Base-by-base conservation (phyloP, 2,113 vertebrate species). In the Tamias sibiricus region DNA sequence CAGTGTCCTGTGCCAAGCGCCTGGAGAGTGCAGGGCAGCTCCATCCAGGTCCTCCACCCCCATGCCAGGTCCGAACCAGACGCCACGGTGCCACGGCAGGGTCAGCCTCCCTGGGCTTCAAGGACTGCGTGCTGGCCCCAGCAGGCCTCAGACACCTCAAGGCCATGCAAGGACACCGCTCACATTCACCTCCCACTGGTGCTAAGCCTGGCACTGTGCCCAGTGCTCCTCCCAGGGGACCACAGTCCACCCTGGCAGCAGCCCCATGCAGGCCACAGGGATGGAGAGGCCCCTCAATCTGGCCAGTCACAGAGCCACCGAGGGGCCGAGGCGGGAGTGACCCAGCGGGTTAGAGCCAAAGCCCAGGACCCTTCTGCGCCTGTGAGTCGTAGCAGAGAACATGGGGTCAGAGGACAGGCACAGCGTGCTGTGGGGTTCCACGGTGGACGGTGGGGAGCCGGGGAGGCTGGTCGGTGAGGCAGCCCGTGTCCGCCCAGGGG, bases 1-100 rank as follows among this genome's bases (percentile, higher is more conserved):
- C 42, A 37, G 47, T 0, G 19, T n/a, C 54, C 37, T 52, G 22
- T 8, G 30, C 8, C 40, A 19, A 35, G 54, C 6, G 3, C 30
- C n/a, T 49, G 26, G 26, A 14, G 13, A 74, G 52, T 22, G 7
- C 2, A 11, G 35, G 71, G 49, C 1, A 9, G 35, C 17, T 86
- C 37, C 32, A 4, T n/a, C n/a, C 19, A 44, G n/a, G 22, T 81
- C 17, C 44, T 71, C 57, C 12, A 57, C 10, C 71, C 20, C 62
- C 69, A 32, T 2, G 26, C n/a, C 79, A 11, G 64, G 42, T 47
- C 37, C 16, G 35, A 16, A 68, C 37, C 26, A 49, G 62, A 47
- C 20, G 40, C 72, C 26, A 0, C 0, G 28, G 40, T 49, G 40
- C 74, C 75, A 0, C 0, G 9, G 44, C 66, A 5, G 44, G 30